phyloP scores from a whole-genome alignment of 1,140 invertebrate genomes.

The Triops cancriformis region DNA sequence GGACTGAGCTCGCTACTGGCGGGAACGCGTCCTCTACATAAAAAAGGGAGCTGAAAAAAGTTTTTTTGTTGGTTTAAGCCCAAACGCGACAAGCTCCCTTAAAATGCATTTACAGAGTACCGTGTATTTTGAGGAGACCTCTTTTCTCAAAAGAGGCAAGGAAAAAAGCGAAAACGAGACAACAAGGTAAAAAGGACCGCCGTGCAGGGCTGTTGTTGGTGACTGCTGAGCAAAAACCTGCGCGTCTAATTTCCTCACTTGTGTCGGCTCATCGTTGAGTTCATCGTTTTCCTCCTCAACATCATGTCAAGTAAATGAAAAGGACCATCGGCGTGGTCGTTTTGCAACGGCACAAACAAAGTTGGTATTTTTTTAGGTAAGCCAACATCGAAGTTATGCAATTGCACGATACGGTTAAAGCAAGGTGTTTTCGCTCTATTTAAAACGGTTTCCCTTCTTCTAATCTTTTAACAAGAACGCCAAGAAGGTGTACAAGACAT shows the following conservation, averaged over 20 bases:
- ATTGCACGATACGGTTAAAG: not conserved
- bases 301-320: constrained; percentile 2
- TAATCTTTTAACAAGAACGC: not conserved
- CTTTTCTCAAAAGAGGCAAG: not conserved
- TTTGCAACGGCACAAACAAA: constrained; percentile 6
- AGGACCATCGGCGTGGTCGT: not conserved
- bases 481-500: not conserved
- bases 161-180: constrained; percentile 6
- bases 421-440: not conserved
- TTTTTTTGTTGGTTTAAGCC: not conserved
- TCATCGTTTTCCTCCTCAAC: not conserved
- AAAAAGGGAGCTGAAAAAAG: not conserved
- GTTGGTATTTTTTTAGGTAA: not conserved
- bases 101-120: not conserved
- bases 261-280: constrained; percentile 7
- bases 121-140: not conserved
- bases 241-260: constrained; percentile 9
- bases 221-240: not conserved
- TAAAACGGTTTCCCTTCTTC: not conserved
- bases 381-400: not conserved
- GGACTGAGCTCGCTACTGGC: not conserved
- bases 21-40: not conserved
- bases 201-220: constrained; percentile 12
- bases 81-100: not conserved
- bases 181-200: constrained; percentile 1